phyloP scores from a whole-genome alignment of 2,797 vertebrate genomes.

The Mormyrops attenuatus region DNA sequence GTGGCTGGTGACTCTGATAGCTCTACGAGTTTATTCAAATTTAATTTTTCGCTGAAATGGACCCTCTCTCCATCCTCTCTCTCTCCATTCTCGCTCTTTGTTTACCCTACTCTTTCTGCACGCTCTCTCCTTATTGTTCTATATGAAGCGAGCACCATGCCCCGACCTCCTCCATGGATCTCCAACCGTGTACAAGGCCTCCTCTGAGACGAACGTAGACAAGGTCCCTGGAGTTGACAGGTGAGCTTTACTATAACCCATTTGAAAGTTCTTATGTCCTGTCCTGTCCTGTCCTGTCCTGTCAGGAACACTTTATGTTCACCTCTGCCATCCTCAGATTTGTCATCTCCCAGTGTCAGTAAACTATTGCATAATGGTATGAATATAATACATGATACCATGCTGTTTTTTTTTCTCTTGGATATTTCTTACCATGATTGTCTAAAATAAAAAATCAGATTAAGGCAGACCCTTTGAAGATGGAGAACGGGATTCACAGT shows the following conservation, averaged over 20 bases:
- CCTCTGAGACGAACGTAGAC: slow-evolving; percentile 39
- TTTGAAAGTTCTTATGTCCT: not conserved
- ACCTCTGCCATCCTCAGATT: not conserved
- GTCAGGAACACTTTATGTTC: not conserved
- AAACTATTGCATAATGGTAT: not conserved
- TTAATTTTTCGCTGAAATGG: not conserved
- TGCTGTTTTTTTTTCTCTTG: not conserved
- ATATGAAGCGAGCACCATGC: not conserved
- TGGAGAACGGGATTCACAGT: not conserved
- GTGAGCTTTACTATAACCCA: slow-evolving; percentile 35
- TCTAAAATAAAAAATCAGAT: not conserved
- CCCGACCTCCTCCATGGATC: slow-evolving; percentile 52
- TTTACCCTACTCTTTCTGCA: not conserved
- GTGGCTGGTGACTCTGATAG: not conserved
- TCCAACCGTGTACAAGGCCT: slow-evolving; percentile 53
- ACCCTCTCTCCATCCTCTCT: not conserved
- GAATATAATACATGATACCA: not conserved
- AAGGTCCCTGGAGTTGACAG: slow-evolving; percentile 43
- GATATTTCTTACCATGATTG: not conserved
- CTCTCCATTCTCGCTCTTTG: not conserved
- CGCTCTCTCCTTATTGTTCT: not conserved
- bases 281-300: not conserved
- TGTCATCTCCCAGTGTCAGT: not conserved
- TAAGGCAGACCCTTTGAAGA: not conserved
- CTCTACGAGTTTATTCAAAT: not conserved